phyloP scores from a whole-genome alignment of 2,797 vertebrate genomes.

The Myotis pilosus region DNA sequence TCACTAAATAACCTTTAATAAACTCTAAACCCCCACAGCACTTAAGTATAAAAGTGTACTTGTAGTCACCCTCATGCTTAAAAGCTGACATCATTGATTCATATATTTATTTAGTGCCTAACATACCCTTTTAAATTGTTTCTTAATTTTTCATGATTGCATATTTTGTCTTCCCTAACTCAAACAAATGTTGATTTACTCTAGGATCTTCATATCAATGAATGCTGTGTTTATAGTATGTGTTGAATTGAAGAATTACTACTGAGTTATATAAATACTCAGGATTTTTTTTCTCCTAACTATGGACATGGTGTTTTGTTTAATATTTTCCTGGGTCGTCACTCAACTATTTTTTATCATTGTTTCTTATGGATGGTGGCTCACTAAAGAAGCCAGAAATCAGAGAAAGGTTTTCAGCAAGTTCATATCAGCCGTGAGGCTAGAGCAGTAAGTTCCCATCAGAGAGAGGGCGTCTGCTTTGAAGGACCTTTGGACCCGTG shows the following conservation, averaged over 20 bases:
- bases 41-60: background rate
- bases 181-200: slow-evolving; percentile 11
- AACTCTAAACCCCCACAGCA: background rate
- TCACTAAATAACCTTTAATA: background rate
- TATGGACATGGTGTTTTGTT: background rate
- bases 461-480: background rate
- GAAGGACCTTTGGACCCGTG: background rate
- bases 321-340: background rate
- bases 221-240: background rate
- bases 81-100: background rate
- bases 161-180: background rate
- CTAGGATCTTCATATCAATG: background rate
- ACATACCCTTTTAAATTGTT: background rate
- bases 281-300: background rate
- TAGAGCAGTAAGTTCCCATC: background rate
- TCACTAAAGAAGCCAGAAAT: background rate
- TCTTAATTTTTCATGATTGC: background rate
- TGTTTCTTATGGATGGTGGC: background rate
- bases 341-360: background rate
- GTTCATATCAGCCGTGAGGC: background rate
- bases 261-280: background rate
- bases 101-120: background rate
- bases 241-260: background rate
- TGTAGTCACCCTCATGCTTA: background rate
- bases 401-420: background rate